Conservation (phyloP, 2,797 vertebrate species). For the Amniataba percoides region DNA sequence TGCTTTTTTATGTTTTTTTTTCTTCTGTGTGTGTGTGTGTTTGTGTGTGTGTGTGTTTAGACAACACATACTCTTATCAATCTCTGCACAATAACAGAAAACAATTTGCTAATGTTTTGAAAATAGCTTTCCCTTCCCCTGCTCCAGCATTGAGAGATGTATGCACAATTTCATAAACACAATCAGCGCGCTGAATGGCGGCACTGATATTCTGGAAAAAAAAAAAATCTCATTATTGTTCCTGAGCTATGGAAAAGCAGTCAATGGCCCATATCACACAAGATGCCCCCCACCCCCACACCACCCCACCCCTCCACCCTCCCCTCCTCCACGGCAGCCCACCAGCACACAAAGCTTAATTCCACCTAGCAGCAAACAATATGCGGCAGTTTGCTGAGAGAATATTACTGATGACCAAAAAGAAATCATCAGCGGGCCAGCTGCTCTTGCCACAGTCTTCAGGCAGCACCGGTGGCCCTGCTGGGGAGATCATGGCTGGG, state of each 20-base stretch:
- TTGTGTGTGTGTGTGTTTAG: conserved; percentile 63
- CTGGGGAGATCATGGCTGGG: conserved; percentile 15
- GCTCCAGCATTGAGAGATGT: conserved; percentile 82
- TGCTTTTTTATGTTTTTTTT: conserved; percentile 18
- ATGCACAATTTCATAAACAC: conserved; percentile 88
- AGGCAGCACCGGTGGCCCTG: background rate
- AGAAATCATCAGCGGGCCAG: conserved; percentile 62
- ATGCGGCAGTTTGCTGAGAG: conserved; percentile 77
- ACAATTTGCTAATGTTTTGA: conserved; percentile 88
- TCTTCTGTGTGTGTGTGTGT: conserved; percentile 9
- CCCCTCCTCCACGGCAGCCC: conserved; percentile 66
- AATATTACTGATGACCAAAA: conserved; percentile 80
- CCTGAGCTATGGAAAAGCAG: conserved; percentile 86
- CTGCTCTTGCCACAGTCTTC: conserved; percentile 35
- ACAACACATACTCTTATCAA: conserved; percentile 85
- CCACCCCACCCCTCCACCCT: background rate
- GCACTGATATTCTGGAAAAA: conserved; percentile 80
- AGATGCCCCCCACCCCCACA: conserved; percentile 66
- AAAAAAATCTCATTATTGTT: conserved; percentile 86
- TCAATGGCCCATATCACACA: conserved; percentile 87
- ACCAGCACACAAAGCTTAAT: conserved; percentile 82
- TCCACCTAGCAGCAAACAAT: conserved; percentile 82
- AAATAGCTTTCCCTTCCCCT: conserved; percentile 83
- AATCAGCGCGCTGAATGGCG: conserved; percentile 85
- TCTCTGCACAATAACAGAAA: conserved; percentile 85